Conservation (phyloP, 2,888 invertebrate genomes). For the Thalpophila matura region DNA sequence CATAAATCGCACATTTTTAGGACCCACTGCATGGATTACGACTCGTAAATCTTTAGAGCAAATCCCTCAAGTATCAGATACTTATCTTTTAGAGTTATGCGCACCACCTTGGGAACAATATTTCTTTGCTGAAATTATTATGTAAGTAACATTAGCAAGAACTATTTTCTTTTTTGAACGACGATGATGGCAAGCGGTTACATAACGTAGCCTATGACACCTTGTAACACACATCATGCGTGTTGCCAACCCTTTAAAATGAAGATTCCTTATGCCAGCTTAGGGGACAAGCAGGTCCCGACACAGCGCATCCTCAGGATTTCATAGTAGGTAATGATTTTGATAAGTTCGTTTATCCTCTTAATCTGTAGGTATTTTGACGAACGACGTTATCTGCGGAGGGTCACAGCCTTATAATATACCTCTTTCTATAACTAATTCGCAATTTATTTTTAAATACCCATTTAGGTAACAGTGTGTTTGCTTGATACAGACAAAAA, state of each 20-base stretch:
- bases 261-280: no score
- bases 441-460: constrained; percentile 4
- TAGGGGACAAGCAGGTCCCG: no score
- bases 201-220: not conserved
- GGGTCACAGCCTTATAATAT: no score
- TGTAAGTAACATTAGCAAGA: not conserved
- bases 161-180: not conserved
- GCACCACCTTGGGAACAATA: constrained; percentile 17
- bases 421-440: no score
- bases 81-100: constrained; percentile 33
- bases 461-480: not conserved
- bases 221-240: no score
- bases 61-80: constrained; percentile 49
- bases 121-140: not conserved
- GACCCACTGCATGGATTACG: constrained; percentile 55
- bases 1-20: constrained; percentile 64
- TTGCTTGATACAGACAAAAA: not conserved
- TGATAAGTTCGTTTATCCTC: no score
- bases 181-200: no score
- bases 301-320: no score
- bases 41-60: constrained; percentile 59
- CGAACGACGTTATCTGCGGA: no score
- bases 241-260: no score
- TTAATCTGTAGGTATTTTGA: no score
- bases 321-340: no score